Evolutionary conservation across 30 jellyfish, hydroid and myxozoan genomes (phyloP).

Genomic region (Aurelia sp.): DNA sequence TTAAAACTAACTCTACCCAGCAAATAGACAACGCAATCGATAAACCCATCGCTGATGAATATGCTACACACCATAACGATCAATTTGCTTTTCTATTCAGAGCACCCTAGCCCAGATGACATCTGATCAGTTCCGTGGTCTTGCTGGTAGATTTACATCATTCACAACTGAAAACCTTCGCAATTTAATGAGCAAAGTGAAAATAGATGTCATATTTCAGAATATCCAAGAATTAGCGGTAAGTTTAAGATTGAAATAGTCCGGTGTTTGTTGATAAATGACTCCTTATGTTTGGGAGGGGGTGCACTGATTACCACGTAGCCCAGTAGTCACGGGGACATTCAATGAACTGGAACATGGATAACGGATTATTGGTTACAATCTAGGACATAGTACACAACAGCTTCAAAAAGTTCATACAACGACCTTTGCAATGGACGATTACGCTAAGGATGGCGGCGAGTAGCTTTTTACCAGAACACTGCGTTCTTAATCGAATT

Average conservation of each 20-base stretch:
- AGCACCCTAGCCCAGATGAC: slow-evolving; percentile 76
- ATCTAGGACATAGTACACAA: too few species aligned
- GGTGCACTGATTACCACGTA: too few species aligned
- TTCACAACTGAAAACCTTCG: slow-evolving; percentile 70
- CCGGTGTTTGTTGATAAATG: too few species aligned
- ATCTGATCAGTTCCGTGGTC: slow-evolving; percentile 64
- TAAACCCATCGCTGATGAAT: neutral
- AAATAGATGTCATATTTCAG: slow-evolving; percentile 59
- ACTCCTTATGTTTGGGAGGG: too few species aligned
- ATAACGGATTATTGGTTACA: too few species aligned
- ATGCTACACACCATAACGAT: neutral
- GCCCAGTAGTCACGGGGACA: too few species aligned
- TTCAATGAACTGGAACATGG: too few species aligned
- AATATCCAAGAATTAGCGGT: slow-evolving; percentile 73
- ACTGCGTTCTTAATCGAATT: too few species aligned
- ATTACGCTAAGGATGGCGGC: too few species aligned
- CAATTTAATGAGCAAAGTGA: slow-evolving; percentile 42
- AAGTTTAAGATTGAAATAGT: neutral
- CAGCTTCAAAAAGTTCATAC: too few species aligned
- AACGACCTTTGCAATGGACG: too few species aligned
- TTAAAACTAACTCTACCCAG: neutral
- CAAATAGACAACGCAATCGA: neutral
- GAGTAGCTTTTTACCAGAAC: too few species aligned
- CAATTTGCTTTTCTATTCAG: slow-evolving; percentile 12
- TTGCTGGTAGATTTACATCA: slow-evolving; percentile 44